phyloP scores from a whole-genome alignment of 2,113 vertebrate species.

The Ophiodon elongatus region DNA sequence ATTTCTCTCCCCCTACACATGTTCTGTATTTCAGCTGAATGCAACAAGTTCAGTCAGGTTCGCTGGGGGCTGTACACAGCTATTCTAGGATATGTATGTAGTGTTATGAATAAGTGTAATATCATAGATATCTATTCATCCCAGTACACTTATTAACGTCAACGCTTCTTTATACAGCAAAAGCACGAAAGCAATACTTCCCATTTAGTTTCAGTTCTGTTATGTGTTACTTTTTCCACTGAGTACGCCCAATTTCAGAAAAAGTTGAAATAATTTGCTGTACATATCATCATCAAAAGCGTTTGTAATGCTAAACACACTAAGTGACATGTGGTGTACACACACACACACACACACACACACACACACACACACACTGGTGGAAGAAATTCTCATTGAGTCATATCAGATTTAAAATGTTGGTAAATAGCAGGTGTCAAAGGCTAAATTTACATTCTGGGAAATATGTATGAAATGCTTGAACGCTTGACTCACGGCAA shows the following conservation, averaged over 20 bases:
- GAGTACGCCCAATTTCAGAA: too few species aligned
- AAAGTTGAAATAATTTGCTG: too few species aligned
- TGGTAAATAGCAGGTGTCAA: slow-evolving; percentile 55
- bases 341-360: slow-evolving; percentile 2
- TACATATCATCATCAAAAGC: too few species aligned
- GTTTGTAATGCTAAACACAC: background rate
- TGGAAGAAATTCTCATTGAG: slow-evolving; percentile 42
- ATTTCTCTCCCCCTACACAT: slow-evolving; percentile 44
- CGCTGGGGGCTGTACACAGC: slow-evolving; percentile 8
- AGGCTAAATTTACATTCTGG: slow-evolving; percentile 8
- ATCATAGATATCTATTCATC: background rate
- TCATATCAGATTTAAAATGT: slow-evolving; percentile 49
- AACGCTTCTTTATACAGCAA: background rate
- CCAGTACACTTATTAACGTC: background rate
- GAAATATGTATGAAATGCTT: slow-evolving; percentile 43
- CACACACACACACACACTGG: slow-evolving; percentile 7
- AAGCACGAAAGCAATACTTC: background rate
- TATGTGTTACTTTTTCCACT: too few species aligned
- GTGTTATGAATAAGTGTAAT: background rate
- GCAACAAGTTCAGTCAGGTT: slow-evolving; percentile 41
- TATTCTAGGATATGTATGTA: slow-evolving; percentile 28
- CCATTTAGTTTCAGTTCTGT: background rate
- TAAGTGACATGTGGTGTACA: background rate
- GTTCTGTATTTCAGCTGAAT: slow-evolving; percentile 41
- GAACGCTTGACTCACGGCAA: slow-evolving; percentile 41